Base-by-base conservation (phyloP, 2,888 invertebrate genomes). In the Cataglyphis altisquamis region DNA sequence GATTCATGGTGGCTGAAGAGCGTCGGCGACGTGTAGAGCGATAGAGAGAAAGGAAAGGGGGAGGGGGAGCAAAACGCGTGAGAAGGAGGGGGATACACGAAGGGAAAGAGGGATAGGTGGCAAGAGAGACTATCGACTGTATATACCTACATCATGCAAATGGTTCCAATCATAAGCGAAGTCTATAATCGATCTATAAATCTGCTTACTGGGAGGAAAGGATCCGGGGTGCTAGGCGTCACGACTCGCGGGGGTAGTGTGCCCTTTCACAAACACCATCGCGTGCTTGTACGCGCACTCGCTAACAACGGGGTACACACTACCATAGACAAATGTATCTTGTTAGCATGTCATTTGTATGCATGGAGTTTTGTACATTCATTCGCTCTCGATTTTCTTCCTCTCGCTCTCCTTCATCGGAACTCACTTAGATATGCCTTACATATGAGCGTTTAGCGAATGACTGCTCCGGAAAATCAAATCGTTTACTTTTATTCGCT, bases 151-250 rank as follows among this genome's bases (percentile, higher is more conserved):
- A 93, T 93, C 94, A 94, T 94, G 94, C 94, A 94, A 94, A 94
- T 94, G 92, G 90, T 93, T 92, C 93, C 93, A 94, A 94, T 94
- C 94, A 94, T 94, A 93, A 94, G 91, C 92, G 91, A 92, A 94
- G 93, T 94, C 94, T 92, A 93, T 94, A 94, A 94, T 94, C 94
- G 94, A 94, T 94, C 94, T 94, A 94, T 94, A 94, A 94, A 94
- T 94, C 94, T 94, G 93, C 92, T 94, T 93, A 93, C 91, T 89
- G 91, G 91, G 92, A 89, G 86, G 88, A 90, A 90, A 90, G 87
- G 85, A 88, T 88, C 86, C 83, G 83, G 83, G 84, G 84, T 68
- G 60, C 74, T 73, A 81, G 86, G 81, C 83, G 90, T 88, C 85
- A 85, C 74, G 83, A 60, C 48, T 80, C 82, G 84, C 66, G 87